Percentiles rank a stretch among this genome's conserved stretches.
Evolutionary conservation across 1,140 invertebrate genomes (phyloP).

Genomic region (Coelopa frigida): DNA sequence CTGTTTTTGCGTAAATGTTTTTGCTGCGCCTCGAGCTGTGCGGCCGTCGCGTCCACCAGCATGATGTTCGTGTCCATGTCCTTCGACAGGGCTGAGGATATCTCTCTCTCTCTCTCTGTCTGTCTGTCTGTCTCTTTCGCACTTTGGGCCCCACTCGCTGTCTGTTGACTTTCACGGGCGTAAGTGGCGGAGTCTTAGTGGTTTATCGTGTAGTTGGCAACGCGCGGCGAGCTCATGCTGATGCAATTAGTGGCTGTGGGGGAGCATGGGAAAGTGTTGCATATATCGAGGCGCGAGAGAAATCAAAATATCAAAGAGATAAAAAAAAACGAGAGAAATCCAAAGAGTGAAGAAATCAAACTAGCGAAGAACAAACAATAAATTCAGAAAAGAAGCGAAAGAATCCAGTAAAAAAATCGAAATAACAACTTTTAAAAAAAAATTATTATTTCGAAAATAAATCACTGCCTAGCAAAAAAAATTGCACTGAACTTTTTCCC

Average conservation of each 20-base stretch:
- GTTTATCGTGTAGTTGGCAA: not conserved
- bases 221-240: not conserved
- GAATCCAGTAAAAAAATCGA: no score
- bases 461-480: no score
- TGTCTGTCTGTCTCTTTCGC: not conserved
- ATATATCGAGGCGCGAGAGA: no score
- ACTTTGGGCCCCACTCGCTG: not conserved
- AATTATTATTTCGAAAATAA: no score
- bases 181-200: not conserved
- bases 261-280: no score
- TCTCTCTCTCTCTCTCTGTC: not conserved
- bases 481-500: no score
- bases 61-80: conserved; percentile 22
- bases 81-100: not conserved
- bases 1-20: conserved; percentile 17
- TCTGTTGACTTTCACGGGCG: conserved; percentile 1
- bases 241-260: not conserved
- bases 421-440: no score
- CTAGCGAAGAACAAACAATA: no score
- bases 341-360: no score
- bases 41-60: conserved; percentile 19
- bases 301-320: no score
- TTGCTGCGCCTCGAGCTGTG: conserved; percentile 14
- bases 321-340: no score
- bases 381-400: no score